A percentile compares a stretch with the other conserved stretches of the same genome.
Conservation (phyloP, 2,113 vertebrate genomes). For the Riparia riparia region DNA sequence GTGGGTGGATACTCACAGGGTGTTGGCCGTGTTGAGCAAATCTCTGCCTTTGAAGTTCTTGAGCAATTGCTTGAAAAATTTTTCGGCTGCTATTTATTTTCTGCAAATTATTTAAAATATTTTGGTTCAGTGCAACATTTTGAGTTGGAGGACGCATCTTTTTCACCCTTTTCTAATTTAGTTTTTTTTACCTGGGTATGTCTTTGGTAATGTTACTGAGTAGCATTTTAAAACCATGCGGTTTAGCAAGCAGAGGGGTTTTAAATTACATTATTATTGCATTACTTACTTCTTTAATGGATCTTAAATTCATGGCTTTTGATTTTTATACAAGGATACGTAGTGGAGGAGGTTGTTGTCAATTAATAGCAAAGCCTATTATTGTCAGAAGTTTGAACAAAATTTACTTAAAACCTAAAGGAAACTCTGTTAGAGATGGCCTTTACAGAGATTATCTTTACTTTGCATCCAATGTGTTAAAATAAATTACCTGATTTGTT, state of each 20-base stretch:
- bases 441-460: background rate
- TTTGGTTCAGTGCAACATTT: background rate
- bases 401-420: background rate
- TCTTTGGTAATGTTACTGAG: background rate
- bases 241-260: background rate
- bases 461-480: background rate
- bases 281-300: background rate
- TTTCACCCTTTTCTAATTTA: background rate
- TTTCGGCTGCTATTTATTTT: constrained; percentile 57
- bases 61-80: constrained; percentile 79
- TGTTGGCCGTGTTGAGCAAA: background rate
- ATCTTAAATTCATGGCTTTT: background rate
- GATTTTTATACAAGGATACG: background rate
- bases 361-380: background rate
- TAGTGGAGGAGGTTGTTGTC: background rate
- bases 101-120: constrained; percentile 20
- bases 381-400: background rate
- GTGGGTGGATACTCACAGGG: constrained; percentile 62
- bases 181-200: background rate
- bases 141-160: background rate
- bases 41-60: constrained; percentile 77
- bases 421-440: background rate
- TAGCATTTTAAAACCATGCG: background rate
- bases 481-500: background rate
- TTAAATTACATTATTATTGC: background rate